Percentiles rank a stretch among this genome's conserved stretches.
Conservation (phyloP, 2,888 invertebrate species). For the Apodemia mormo region DNA sequence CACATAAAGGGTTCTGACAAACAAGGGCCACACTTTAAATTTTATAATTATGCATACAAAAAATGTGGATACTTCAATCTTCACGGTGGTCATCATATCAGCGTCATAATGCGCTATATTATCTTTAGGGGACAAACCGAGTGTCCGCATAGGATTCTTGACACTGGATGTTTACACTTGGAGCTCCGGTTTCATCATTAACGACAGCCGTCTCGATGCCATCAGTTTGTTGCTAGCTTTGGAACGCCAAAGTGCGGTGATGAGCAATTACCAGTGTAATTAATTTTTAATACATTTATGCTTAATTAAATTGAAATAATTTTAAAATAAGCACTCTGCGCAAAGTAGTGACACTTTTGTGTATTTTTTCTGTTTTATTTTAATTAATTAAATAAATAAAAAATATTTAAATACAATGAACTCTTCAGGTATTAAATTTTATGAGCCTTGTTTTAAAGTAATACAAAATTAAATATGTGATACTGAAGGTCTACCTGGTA, state of each 20-base stretch:
- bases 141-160: conserved; percentile 60
- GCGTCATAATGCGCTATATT: conserved; percentile 33
- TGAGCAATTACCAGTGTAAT: conserved; percentile 25
- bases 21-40: not conserved
- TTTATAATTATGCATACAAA: not conserved
- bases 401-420: no score
- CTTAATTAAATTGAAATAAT: not conserved
- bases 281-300: not conserved
- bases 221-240: conserved; percentile 66
- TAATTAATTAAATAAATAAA: no score
- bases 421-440: not conserved
- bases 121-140: conserved; percentile 39
- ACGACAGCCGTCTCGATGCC: conserved; percentile 50
- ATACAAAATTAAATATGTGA: not conserved
- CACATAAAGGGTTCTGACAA: no score
- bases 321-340: not conserved
- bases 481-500: not conserved
- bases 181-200: conserved; percentile 73
- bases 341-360: not conserved
- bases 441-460: not conserved
- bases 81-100: conserved; percentile 27
- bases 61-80: conserved; percentile 29
- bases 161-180: conserved; percentile 74
- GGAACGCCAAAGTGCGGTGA: conserved; percentile 56
- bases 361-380: not conserved